phyloP scores from a whole-genome alignment of 2,797 vertebrate species.

The Myiotriccus ornatus region DNA sequence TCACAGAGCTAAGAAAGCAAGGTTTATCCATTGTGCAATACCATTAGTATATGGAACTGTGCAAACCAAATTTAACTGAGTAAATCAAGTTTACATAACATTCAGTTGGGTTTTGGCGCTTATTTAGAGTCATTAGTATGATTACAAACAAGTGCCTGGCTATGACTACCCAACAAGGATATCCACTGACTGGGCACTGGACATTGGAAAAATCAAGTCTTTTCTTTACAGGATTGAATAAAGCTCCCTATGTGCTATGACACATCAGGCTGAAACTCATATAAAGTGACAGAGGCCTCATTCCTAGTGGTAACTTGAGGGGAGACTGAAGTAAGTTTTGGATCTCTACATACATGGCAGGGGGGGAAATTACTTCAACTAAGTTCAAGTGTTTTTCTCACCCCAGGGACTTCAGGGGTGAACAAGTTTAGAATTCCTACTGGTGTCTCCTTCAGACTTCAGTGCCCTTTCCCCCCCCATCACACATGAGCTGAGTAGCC shows the following conservation, averaged over 20 bases:
- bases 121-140: neutral
- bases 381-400: neutral
- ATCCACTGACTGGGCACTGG: neutral
- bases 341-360: neutral
- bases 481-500: neutral
- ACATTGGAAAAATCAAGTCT: neutral
- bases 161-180: neutral
- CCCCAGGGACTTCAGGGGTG: neutral
- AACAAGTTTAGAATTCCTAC: neutral
- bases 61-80: neutral
- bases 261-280: neutral
- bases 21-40: neutral
- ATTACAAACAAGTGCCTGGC: neutral
- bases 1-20: neutral
- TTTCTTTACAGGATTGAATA: neutral
- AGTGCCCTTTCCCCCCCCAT: neutral
- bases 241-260: fast-evolving
- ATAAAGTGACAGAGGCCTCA: neutral
- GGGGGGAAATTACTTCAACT: neutral
- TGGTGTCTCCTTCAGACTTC: neutral
- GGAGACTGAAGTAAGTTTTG: neutral
- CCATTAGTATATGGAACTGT: neutral
- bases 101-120: neutral
- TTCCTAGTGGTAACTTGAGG: neutral
- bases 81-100: neutral